Conservation (phyloP, 1,140 invertebrate species). For the Calephelis virginiensis region DNA sequence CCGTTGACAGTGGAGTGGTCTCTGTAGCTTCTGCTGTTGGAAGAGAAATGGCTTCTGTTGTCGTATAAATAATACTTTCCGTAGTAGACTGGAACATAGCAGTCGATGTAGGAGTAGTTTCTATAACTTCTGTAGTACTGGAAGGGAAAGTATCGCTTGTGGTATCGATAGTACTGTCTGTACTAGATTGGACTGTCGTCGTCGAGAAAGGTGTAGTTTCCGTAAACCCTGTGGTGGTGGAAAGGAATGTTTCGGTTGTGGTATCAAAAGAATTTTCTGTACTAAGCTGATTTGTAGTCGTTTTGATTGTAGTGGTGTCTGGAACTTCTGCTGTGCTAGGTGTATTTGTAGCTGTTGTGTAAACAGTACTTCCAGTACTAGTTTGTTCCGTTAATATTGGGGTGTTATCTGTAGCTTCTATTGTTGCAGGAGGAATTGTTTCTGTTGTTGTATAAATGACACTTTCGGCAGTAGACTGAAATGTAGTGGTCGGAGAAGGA, state of each 20-base stretch:
- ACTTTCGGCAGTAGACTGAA: conserved; percentile 10
- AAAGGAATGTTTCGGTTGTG: neutral
- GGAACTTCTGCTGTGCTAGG: no score
- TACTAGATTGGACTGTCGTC: neutral
- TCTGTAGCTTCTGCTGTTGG: no score
- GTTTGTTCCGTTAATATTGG: no score
- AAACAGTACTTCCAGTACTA: no score
- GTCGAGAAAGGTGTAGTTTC: neutral
- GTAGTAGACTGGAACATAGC: conserved; percentile 15
- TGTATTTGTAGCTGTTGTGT: no score
- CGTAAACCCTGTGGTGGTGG: neutral
- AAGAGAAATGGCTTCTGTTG: neutral
- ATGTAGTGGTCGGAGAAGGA: conserved; percentile 19
- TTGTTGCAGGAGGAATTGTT: no score
- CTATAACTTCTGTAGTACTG: neutral
- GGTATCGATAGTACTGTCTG: neutral
- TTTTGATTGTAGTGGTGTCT: neutral
- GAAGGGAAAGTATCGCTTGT: neutral
- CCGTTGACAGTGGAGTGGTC: no score
- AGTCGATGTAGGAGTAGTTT: conserved; percentile 18
- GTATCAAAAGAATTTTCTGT: neutral
- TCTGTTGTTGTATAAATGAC: neutral
- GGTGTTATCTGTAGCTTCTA: no score
- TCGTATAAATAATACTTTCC: neutral
- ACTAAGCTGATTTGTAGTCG: neutral